These are phyloP conservation scores for Heterodera carotae DNA, from an alignment of 1,140 invertebrate genomes.

Conservation along the genomic window DNA sequence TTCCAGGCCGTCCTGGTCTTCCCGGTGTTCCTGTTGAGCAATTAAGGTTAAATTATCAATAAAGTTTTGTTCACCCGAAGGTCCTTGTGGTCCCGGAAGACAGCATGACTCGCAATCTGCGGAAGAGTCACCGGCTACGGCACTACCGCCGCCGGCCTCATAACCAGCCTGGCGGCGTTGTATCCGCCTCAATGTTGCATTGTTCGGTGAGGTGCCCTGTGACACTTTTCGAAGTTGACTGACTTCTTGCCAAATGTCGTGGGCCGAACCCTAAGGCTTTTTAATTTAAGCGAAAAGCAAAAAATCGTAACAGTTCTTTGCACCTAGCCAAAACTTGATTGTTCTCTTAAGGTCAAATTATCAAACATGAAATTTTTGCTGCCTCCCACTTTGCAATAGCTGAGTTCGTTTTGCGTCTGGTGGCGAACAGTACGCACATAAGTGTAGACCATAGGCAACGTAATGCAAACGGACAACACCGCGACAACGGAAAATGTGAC, in stretches of 20 bases:
- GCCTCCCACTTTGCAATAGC: constrained; percentile 51
- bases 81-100: constrained; percentile 37
- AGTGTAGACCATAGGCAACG: constrained; percentile 62
- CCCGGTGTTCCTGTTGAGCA: constrained; percentile 29
- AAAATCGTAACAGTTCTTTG: too few species aligned
- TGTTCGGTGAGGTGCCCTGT: neutral
- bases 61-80: constrained; percentile 18
- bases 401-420: constrained; percentile 57
- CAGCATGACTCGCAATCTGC: constrained; percentile 34
- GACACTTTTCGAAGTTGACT: constrained; percentile 29
- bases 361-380: neutral
- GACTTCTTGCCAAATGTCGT: constrained; percentile 36
- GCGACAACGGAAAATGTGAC: constrained; percentile 58
- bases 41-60: neutral
- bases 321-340: too few species aligned
- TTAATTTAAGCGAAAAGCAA: too few species aligned
- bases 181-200: neutral
- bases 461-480: constrained; percentile 57
- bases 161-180: constrained; percentile 19
- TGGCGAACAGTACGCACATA: constrained; percentile 54
- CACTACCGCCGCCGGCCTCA: neutral
- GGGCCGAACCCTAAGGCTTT: constrained; percentile 38
- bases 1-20: constrained; percentile 40
- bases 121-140: neutral
- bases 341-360: too few species aligned